Conservation (phyloP, 2,113 vertebrate species). For the Balaeniceps rex region DNA sequence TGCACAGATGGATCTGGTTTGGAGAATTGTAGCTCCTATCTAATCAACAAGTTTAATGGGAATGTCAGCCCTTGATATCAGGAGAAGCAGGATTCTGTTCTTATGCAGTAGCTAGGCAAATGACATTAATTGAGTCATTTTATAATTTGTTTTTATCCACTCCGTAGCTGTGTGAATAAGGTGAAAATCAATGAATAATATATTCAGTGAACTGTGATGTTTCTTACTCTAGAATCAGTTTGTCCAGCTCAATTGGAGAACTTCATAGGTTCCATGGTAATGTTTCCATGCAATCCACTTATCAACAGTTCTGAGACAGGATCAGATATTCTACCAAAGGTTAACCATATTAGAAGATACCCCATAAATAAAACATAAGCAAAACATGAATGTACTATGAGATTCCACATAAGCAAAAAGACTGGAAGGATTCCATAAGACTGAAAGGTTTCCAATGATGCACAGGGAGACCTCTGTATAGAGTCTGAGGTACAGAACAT, state of each 20-base stretch:
- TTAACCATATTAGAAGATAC: not conserved
- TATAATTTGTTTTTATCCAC: not conserved
- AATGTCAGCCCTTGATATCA: not conserved
- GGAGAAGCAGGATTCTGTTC: not conserved
- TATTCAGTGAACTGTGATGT: not conserved
- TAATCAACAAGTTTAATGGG: not conserved
- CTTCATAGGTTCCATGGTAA: not conserved
- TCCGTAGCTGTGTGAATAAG: not conserved
- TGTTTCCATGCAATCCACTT: not conserved
- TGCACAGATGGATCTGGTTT: not conserved
- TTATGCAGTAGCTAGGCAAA: not conserved
- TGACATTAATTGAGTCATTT: not conserved
- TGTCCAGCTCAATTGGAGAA: not conserved
- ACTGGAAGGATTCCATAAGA: not conserved
- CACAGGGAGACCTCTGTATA: not conserved
- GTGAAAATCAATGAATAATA: not conserved
- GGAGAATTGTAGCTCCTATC: not conserved
- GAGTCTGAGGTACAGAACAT: not conserved
- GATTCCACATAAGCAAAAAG: not conserved
- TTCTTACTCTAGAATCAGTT: not conserved
- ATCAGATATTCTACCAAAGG: not conserved
- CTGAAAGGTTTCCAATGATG: not conserved
- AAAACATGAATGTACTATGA: not conserved
- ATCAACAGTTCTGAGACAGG: not conserved
- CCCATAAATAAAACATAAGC: not conserved